Evolutionary conservation across 1,140 invertebrate genomes (phyloP).

Genomic region (Hylaeus volcanicus): DNA sequence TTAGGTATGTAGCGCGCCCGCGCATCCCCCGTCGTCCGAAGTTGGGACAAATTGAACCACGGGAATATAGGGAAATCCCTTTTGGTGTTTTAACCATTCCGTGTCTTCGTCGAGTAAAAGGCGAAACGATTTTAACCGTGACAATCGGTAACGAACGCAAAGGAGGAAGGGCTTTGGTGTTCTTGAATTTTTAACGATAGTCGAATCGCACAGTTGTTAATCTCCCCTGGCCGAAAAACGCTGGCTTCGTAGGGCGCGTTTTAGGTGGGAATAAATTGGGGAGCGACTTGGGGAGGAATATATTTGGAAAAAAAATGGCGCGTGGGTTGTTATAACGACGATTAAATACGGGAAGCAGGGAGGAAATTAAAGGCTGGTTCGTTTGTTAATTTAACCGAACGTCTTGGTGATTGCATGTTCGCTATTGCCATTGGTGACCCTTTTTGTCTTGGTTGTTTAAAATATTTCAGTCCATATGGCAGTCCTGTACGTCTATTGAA

Average conservation of each 20-base stretch:
- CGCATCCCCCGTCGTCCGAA: neutral
- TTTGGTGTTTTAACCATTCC: neutral
- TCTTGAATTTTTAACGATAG: slow-evolving; percentile 36
- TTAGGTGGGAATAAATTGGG: neutral
- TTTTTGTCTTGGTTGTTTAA: too few species aligned
- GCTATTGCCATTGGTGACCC: too few species aligned
- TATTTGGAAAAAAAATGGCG: too few species aligned
- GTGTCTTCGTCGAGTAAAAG: neutral
- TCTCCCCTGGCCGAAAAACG: neutral
- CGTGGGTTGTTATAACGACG: neutral
- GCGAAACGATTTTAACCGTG: neutral
- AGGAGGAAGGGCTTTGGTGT: neutral
- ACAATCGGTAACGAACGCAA: slow-evolving; percentile 14
- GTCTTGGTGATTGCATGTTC: too few species aligned
- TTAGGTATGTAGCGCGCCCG: neutral
- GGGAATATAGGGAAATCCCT: slow-evolving; percentile 1
- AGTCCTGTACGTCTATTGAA: too few species aligned
- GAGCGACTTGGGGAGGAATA: neutral
- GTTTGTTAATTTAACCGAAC: too few species aligned
- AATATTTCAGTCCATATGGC: too few species aligned
- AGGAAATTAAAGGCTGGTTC: too few species aligned
- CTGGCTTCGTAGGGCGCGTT: neutral
- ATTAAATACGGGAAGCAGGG: neutral
- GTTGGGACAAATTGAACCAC: slow-evolving; percentile 24
- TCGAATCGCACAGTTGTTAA: slow-evolving; percentile 17